Base-by-base conservation (phyloP, 1,140 invertebrate species). In the Diplogasteroides magnus region DNA sequence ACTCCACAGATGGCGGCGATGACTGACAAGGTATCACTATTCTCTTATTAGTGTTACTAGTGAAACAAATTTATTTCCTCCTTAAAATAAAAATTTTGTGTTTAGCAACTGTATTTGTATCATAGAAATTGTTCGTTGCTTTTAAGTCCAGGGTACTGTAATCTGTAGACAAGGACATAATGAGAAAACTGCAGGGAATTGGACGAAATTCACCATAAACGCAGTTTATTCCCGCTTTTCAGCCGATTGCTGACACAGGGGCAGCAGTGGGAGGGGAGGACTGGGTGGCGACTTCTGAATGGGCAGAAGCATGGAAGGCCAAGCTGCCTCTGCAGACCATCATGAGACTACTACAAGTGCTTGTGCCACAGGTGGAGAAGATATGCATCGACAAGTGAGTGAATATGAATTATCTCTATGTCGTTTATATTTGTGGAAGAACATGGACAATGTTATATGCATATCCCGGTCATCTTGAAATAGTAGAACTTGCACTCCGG, bases 301-400 rank as follows among this genome's bases (percentile, higher is more conserved):
- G 95, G 95, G 94, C 86, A 63, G 88, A 90, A 74, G 90, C 91
- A 3, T 99, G 96, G 96, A 95, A 98, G 82, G 89, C 89, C 66
- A 98, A 98, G 86, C 85, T 98, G 69, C 96, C 96, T 0, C 84
- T 99, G 63, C 95, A 98, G 86, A 99, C 95, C 31, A 98, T 98
- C 71, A 98, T 98, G 94, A 87, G 96, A 76, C 87, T 98, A 77
- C 85, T 99, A 57, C 96, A 99, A 87, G 96, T 99, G 15, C 86
- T 99, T 0, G 96, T 98, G 60, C 96, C 97, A 61, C 96, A 99
- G 87, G 96, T 99, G 13, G 96, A 98, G 86, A 98, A 98, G 86
- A 98, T 98, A 77, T 98, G 96, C 85, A 98, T 98, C 80, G 96
- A 99, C 84, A 98, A 98, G 93, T 97, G 84, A 87, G 77, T 74